Evolutionary conservation across 2,113 vertebrate species (phyloP), one percentile per base, ranked within the genome.

Genomic region (Blennius ocellaris): DNA sequence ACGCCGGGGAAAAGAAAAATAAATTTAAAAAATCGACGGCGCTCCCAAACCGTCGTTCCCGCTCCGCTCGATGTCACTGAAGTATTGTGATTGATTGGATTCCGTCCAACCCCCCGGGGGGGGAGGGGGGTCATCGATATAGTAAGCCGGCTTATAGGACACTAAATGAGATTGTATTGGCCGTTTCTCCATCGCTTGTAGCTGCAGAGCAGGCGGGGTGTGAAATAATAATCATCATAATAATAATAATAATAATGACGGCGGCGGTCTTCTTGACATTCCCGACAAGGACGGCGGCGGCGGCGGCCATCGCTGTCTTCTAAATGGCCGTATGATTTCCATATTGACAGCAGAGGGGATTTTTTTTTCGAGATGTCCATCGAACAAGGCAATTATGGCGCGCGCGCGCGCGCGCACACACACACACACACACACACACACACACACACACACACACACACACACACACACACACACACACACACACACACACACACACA

Each of bases 371-470:
- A 66, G 41, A 67, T 15, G 57, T 59, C 69, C 74, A 49, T 39
- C 39, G 62, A 71, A 60, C 73, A 80, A 72, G 68, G 21, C 71
- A 86, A 86, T 87, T 81, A 86, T 47, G 39, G 43, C n/a, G n/a
- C n/a, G n/a, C n/a, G n/a, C n/a, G n/a, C n/a, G n/a, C n/a, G n/a
- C n/a, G n/a, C n/a, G n/a, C n/a, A n/a, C n/a, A n/a, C n/a, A n/a
- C n/a, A n/a, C n/a, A n/a, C n/a, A n/a, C n/a, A n/a, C n/a, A n/a
- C n/a, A n/a, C n/a, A n/a, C n/a, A n/a, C n/a, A n/a, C n/a, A n/a
- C n/a, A n/a, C n/a, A n/a, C n/a, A n/a, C n/a, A n/a, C n/a, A n/a
- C n/a, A n/a, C n/a, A n/a, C n/a, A n/a, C n/a, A n/a, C n/a, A n/a
- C n/a, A n/a, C n/a, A n/a, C n/a, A n/a, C n/a, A n/a, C n/a, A n/a